Evolutionary conservation across 2,113 vertebrate genomes (phyloP).

Genomic region (Neodontobutis hainanensis): DNA sequence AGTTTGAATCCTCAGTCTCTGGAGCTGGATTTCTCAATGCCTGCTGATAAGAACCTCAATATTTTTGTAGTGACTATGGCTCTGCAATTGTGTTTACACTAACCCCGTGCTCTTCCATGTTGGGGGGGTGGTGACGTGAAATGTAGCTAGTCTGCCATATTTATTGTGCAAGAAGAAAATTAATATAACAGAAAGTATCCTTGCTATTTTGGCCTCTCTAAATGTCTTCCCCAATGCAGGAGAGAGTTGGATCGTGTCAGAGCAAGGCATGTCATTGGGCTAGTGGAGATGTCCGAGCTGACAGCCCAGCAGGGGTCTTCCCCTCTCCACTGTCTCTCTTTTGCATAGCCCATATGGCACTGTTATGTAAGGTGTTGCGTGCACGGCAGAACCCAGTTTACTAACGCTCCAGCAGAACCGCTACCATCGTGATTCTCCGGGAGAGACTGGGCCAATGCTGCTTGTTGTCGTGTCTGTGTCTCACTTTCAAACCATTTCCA

Average conservation of each 20-base stretch:
- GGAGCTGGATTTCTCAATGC: constrained; percentile 26
- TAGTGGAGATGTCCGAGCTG: neutral
- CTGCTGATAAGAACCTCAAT: constrained; percentile 25
- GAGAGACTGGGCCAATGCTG: constrained; percentile 33
- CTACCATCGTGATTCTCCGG: constrained; percentile 27
- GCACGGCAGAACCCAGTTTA: constrained; percentile 26
- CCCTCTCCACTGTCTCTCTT: neutral
- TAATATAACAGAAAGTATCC: neutral
- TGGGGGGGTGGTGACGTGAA: constrained; percentile 1
- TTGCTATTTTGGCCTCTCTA: constrained; percentile 8
- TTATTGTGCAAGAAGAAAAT: constrained; percentile 13
- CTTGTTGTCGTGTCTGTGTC: constrained; percentile 39
- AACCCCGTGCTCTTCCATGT: constrained; percentile 9
- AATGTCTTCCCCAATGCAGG: constrained; percentile 7
- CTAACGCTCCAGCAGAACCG: constrained; percentile 30
- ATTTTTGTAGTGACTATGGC: neutral
- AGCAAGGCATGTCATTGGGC: constrained; percentile 4
- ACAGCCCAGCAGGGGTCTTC: neutral
- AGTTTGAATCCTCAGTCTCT: constrained; percentile 14
- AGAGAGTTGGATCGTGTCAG: neutral
- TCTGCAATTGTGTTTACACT: constrained; percentile 5
- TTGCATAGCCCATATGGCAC: constrained; percentile 35
- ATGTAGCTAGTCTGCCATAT: constrained; percentile 1
- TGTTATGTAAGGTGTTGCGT: constrained; percentile 66
- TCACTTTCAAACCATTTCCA: neutral